Conservation (phyloP, 2,113 vertebrate species). For the Romanogobio albipinnatus region DNA sequence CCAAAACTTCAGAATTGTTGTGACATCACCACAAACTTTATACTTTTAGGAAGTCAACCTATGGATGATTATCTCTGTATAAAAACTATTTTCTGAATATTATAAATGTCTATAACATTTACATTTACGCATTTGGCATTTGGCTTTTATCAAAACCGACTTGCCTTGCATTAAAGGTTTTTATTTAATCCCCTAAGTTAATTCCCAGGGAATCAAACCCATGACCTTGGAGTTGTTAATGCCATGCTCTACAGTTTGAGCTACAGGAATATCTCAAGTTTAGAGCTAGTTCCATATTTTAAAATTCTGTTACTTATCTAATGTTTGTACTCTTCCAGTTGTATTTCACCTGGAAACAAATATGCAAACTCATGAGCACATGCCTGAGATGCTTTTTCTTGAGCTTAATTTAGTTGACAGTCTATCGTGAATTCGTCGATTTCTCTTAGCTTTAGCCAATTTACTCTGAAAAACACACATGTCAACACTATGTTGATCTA, state of each 20-base stretch:
- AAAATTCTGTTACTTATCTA: background rate
- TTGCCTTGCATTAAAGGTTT: background rate
- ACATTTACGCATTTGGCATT: background rate
- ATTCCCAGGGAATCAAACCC: background rate
- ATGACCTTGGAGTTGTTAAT: background rate
- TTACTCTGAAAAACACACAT: constrained; percentile 9
- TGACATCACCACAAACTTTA: background rate
- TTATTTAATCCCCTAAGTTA: background rate
- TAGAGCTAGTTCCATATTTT: background rate
- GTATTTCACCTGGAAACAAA: background rate
- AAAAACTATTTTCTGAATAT: background rate
- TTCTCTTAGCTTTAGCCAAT: constrained; percentile 19
- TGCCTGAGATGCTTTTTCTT: background rate
- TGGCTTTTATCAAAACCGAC: background rate
- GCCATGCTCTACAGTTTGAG: background rate
- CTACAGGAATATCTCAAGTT: background rate
- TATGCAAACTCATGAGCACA: no score
- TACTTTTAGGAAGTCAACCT: background rate
- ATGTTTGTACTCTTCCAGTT: background rate
- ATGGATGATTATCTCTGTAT: background rate
- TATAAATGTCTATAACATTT: background rate
- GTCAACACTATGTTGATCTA: background rate
- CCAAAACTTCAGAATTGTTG: background rate
- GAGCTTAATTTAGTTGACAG: background rate
- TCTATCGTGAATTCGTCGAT: background rate